phyloP scores from a whole-genome alignment of 2,113 vertebrate species.

The Bujurquina vittata region DNA sequence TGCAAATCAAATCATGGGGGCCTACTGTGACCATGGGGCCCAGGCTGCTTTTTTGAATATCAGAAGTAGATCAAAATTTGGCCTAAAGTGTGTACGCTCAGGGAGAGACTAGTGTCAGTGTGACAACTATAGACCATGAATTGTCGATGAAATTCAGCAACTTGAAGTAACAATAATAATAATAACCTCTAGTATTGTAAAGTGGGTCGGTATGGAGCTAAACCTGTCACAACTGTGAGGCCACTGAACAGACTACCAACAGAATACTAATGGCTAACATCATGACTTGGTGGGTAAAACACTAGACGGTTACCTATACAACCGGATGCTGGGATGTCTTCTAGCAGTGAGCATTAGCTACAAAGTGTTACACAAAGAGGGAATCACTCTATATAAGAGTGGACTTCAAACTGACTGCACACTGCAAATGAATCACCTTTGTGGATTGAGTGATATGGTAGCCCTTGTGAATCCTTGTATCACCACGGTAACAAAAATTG shows the following conservation, averaged over 20 bases:
- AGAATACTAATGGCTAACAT: not conserved
- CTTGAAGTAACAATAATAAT: rapidly evolving
- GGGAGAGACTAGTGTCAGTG: not conserved
- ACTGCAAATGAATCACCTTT: not conserved
- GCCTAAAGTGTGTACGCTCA: not conserved
- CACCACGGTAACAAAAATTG: rapidly evolving
- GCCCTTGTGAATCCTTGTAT: not conserved
- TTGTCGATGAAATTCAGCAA: not conserved
- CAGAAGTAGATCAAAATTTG: not conserved
- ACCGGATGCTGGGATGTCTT: not conserved
- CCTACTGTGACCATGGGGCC: not conserved
- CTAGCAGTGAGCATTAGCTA: not conserved
- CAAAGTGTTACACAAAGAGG: not conserved
- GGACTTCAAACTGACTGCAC: not conserved
- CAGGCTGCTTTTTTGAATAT: not conserved
- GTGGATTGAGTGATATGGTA: not conserved
- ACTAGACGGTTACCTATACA: not conserved
- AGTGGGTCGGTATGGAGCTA: not conserved
- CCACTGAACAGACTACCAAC: not conserved
- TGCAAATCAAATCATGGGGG: not conserved
- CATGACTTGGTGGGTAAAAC: rapidly evolving
- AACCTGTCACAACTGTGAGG: not conserved
- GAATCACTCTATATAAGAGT: not conserved
- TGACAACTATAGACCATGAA: not conserved
- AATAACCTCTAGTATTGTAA: not conserved